These are phyloP conservation scores for Enteromius anoplus DNA, from an alignment of 2,797 vertebrate genomes.

Conservation along the genomic window DNA sequence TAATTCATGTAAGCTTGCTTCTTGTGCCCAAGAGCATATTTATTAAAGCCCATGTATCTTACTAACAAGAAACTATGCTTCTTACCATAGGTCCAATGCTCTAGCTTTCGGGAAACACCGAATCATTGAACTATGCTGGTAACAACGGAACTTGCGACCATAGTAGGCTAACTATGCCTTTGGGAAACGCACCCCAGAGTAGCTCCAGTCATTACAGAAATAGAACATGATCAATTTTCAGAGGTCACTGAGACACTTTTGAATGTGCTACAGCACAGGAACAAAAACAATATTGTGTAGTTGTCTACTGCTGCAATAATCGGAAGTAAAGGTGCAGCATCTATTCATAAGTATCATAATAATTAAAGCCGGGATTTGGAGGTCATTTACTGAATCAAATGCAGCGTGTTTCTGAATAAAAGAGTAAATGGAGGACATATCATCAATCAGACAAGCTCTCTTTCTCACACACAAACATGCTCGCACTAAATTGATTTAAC, in stretches of 20 bases:
- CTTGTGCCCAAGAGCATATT: too few relatives aligned
- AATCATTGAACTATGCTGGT: too few relatives aligned
- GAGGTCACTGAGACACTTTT: conserved; percentile 7
- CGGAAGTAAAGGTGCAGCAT: conserved; percentile 20
- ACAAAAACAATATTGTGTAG: conserved; percentile 2
- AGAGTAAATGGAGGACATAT: conserved; percentile 45
- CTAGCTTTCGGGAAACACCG: too few relatives aligned
- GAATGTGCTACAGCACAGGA: not conserved
- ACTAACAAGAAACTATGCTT: too few relatives aligned
- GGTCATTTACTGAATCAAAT: conserved; percentile 35
- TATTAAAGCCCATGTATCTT: too few relatives aligned
- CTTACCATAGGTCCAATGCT: too few relatives aligned
- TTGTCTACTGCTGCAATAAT: conserved; percentile 38
- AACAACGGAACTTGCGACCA: too few relatives aligned
- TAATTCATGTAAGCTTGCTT: too few relatives aligned
- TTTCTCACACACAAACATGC: conserved; percentile 4
- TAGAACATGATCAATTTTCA: not conserved
- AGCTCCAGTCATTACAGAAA: not conserved
- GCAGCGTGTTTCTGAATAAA: conserved; percentile 15
- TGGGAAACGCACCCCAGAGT: not conserved
- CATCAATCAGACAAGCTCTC: conserved; percentile 18
- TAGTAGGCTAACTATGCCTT: too few relatives aligned
- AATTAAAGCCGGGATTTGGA: conserved; percentile 57
- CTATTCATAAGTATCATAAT: conserved; percentile 48
- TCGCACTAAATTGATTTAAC: conserved; percentile 45